Evolutionary conservation across 2,797 vertebrate genomes (phyloP), one percentile per base, ranked within the genome.

Genomic region (Rhinella marina): DNA sequence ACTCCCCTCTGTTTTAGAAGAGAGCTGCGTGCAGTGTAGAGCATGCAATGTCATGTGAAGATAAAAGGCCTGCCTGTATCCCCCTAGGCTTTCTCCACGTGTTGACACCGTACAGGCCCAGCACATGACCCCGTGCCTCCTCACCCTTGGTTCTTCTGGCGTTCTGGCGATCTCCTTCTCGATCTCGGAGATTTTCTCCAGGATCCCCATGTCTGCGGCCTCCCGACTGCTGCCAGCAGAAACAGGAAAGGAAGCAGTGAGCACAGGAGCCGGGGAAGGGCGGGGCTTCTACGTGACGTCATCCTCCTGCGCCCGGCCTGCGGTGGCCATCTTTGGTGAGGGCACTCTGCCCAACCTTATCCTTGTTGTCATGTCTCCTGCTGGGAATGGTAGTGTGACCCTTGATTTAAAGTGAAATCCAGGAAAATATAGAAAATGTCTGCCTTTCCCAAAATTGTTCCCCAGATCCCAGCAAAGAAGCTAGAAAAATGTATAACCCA

Each of bases 81-180:
- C n/a, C n/a, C n/a, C n/a, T n/a, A n/a, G n/a, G n/a, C n/a, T n/a
- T n/a, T n/a, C n/a, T 6, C 21, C 81, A 29, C 54, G 17, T 57
- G 48, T 41, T 41, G 41, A 41, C 4, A 4, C 41, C 41, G 41
- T 41, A 41, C 41, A 41, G 41, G 41, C 2, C 2, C 41, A 41
- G 41, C 41, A 41, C 41, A 41, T 25, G 27, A 29, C 17, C 78
- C 78, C 21, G 32, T 50, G n/a, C n/a, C n/a, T 5, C 32, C 91
- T 94, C 92, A 97, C 98, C 98, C 96, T 99, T 99, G 91, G 91
- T 99, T 99, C 94, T 99, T 99, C 95, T 99, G 98, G 14, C n/a
- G 98, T 99, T 90, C 98, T 97, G 89, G 97, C 95, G 90, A 99
- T 99, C 95, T 99, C 98, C 94, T 94, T 96, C 95, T 99, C 98